Percentiles rank a stretch among this genome's conserved stretches.
These are phyloP conservation scores for Dastarcus helophoroides DNA, from an alignment of 2,888 invertebrate species.

Conservation along the genomic window DNA sequence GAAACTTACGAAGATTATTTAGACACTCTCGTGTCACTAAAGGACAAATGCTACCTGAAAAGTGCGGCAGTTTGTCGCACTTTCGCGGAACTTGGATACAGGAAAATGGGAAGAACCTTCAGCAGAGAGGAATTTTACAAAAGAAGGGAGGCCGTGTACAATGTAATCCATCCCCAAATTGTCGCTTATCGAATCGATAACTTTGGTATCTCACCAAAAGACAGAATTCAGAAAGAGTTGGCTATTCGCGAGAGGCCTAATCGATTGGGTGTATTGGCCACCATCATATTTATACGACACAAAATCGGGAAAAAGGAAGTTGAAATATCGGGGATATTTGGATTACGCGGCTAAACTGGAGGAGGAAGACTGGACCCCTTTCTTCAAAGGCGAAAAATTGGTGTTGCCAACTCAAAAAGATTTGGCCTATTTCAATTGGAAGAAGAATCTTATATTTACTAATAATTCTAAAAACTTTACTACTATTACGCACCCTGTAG, in stretches of 20 bases:
- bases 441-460: conserved; percentile 53
- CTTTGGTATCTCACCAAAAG: conserved; percentile 42
- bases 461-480: conserved; percentile 70
- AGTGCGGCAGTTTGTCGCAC: conserved; percentile 56
- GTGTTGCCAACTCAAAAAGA: conserved; percentile 59
- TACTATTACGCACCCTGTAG: conserved; percentile 54
- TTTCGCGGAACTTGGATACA: conserved; percentile 70
- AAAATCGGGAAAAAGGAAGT: conserved; percentile 56
- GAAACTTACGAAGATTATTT: conserved; percentile 69
- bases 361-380: conserved; percentile 63
- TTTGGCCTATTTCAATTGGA: conserved; percentile 72
- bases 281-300: conserved; percentile 68
- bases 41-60: conserved; percentile 62
- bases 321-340: conserved; percentile 76
- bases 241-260: conserved; percentile 64
- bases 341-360: conserved; percentile 63
- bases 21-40: conserved; percentile 59
- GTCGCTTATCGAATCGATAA: conserved; percentile 49
- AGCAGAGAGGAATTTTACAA: conserved; percentile 47
- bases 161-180: conserved; percentile 48
- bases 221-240: conserved; percentile 55
- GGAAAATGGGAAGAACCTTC: conserved; percentile 51
- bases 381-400: conserved; percentile 49
- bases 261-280: conserved; percentile 59
- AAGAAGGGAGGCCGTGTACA: conserved; percentile 46